Base-by-base conservation (phyloP, 2,113 vertebrate species). In the Cromileptes altivelis region DNA sequence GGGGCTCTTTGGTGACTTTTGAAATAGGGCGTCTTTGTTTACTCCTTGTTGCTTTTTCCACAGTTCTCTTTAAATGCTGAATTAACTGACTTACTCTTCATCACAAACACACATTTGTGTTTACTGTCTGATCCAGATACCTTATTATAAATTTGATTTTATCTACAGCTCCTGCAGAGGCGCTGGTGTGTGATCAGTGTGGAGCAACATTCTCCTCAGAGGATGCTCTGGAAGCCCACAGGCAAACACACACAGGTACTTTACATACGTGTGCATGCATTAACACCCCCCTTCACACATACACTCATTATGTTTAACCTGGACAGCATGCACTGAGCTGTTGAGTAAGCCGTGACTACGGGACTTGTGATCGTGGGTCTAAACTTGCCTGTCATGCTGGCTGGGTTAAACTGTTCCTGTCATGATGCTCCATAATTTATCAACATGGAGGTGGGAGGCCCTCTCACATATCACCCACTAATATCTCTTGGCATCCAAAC, bases 201-300 rank as follows among this genome's bases (percentile, higher is more conserved):
- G 98, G 98, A 2, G 97, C 97, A 37, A 98, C 98, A 40, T 99
- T 99, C 93, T 97, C 98, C 0, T 98, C 98, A 77, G 97, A 99
- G 75, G 98, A 99, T 0, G 97, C 97, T 27, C 94, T 99, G 95
- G 98, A 98, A 85, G 94, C 96, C 3, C 98, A 99, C 95, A 95
- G 98, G 87, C 97, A 97, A 93, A 98, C 97, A 14, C 98, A 99
- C 90, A 98, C 97, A 3, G 98, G 98, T 99, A 94, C 68, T 64
- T 70, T n/a, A 47, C 42, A 30, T 47, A 69, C 47, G 15, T 53
- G 56, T 58, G 10, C 81, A 82, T 53, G 52, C 52, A 30, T 60
- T 3, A 49, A 80, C 62, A 50, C 85, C 18, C 13, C 42, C 40
- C 33, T 50, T 98, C 97, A 12, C 98, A 99, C 89, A 97, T 97